A percentile compares a stretch with the other conserved stretches of the same genome.
phyloP scores from a whole-genome alignment of 2,113 vertebrate species.

The Serinus canaria region DNA sequence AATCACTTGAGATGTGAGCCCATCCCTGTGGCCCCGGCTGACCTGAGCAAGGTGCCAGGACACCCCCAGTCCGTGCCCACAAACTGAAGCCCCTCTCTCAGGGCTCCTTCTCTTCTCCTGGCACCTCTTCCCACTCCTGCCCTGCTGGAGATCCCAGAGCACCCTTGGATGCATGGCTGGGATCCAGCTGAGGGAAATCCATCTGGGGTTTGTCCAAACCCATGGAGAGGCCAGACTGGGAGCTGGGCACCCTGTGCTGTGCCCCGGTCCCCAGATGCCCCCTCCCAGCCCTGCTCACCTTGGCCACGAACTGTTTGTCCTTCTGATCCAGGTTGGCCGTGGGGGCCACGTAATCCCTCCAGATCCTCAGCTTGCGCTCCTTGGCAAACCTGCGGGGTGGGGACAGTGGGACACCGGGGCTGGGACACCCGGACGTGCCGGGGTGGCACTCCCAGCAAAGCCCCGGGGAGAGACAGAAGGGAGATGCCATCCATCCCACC shows the following conservation, averaged over 20 bases:
- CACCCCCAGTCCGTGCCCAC: not conserved
- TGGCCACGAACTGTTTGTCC: conserved; percentile 96
- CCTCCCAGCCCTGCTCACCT: conserved; percentile 75
- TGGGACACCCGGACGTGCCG: accelerated
- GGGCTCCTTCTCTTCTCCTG: not conserved
- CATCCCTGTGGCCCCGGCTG: accelerated
- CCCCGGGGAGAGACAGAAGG: no score
- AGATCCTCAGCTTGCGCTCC: conserved; percentile 91
- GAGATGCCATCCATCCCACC: accelerated
- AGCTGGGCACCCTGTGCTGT: not conserved
- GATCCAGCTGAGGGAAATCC: not conserved
- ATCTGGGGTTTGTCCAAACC: not conserved
- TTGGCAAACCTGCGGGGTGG: conserved; percentile 84
- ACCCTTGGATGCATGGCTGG: accelerated
- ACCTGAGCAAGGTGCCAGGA: accelerated
- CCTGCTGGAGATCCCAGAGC: accelerated
- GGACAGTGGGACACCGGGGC: not conserved
- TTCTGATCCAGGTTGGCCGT: conserved; percentile 97
- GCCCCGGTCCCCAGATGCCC: not conserved
- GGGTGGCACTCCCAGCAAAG: not conserved
- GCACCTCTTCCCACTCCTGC: not conserved
- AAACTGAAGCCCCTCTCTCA: accelerated
- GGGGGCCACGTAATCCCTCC: conserved; percentile 97
- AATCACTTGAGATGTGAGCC: accelerated
- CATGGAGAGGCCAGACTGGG: accelerated